Evolutionary conservation across 2,113 vertebrate genomes (phyloP).

Genomic region (Anthoscopus minutus): DNA sequence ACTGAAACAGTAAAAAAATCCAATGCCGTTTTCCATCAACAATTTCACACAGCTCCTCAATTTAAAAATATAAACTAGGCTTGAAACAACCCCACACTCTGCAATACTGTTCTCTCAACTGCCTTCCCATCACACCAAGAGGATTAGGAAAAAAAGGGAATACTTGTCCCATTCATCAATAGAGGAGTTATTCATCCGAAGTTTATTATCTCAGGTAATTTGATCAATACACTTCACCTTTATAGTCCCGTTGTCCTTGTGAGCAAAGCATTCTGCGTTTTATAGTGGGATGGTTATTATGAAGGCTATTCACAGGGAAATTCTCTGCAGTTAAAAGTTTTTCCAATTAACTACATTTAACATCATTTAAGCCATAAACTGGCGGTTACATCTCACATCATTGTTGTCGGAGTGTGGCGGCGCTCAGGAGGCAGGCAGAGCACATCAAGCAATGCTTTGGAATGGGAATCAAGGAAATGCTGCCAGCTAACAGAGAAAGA

Average conservation of each 20-base stretch:
- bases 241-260: conserved; percentile 64
- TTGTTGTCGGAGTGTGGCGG: conserved; percentile 25
- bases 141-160: not conserved
- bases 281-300: conserved; percentile 61
- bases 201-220: conserved; percentile 67
- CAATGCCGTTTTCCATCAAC: not conserved
- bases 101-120: not conserved
- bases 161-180: conserved; percentile 61
- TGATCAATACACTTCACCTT: conserved; percentile 68
- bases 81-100: not conserved
- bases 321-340: conserved; percentile 66
- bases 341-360: conserved; percentile 67
- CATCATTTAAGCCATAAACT: conserved; percentile 43
- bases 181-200: conserved; percentile 61
- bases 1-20: conserved; percentile 2
- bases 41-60: not conserved
- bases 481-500: not conserved
- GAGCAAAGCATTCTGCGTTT: conserved; percentile 62
- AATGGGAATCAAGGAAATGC: not conserved
- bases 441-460: not conserved
- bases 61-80: conserved; percentile 15
- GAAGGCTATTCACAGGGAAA: conserved; percentile 61
- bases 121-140: not conserved
- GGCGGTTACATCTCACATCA: not conserved
- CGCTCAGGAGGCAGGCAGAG: not conserved